These are phyloP conservation scores for Nannobrachium achirus DNA, from an alignment of 2,113 vertebrate species.

Conservation along the genomic window DNA sequence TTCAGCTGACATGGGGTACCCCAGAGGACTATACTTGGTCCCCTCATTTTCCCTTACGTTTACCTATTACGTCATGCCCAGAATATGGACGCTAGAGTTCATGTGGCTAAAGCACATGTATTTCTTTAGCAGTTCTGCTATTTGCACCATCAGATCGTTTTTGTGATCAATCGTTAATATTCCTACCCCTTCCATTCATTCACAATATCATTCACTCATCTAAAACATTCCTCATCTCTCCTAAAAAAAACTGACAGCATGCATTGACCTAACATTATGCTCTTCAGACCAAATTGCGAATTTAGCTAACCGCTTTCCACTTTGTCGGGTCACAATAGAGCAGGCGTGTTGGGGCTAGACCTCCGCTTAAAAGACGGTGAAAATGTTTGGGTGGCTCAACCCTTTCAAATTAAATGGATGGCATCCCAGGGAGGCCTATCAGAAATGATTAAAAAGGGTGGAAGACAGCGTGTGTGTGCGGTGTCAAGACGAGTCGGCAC, in stretches of 20 bases:
- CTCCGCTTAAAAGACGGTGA: slow-evolving; percentile 67
- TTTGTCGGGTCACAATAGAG: slow-evolving; percentile 62
- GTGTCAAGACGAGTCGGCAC: slow-evolving; percentile 77
- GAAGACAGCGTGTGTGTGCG: slow-evolving; percentile 72
- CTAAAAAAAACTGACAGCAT: slow-evolving; percentile 5
- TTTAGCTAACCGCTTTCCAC: slow-evolving; percentile 48
- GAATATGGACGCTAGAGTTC: not conserved
- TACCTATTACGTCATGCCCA: no score
- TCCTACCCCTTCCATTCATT: slow-evolving; percentile 23
- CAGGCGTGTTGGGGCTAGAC: slow-evolving; percentile 66
- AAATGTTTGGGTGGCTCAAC: slow-evolving; percentile 79
- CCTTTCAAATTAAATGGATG: slow-evolving; percentile 78
- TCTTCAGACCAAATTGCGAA: slow-evolving; percentile 47
- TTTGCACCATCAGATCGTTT: not conserved
- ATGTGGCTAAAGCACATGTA: not conserved
- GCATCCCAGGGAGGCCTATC: slow-evolving; percentile 76
- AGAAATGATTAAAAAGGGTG: slow-evolving; percentile 79
- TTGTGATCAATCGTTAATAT: slow-evolving; percentile 6
- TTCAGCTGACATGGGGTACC: no score
- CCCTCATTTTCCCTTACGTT: no score
- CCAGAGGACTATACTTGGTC: no score
- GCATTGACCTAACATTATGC: slow-evolving; percentile 39
- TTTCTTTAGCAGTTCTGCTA: not conserved
- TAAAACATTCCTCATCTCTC: slow-evolving; percentile 11
- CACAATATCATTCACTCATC: slow-evolving; percentile 20